Conservation (phyloP, 2,113 vertebrate genomes). For the Dunckerocampus dactyliophorus region DNA sequence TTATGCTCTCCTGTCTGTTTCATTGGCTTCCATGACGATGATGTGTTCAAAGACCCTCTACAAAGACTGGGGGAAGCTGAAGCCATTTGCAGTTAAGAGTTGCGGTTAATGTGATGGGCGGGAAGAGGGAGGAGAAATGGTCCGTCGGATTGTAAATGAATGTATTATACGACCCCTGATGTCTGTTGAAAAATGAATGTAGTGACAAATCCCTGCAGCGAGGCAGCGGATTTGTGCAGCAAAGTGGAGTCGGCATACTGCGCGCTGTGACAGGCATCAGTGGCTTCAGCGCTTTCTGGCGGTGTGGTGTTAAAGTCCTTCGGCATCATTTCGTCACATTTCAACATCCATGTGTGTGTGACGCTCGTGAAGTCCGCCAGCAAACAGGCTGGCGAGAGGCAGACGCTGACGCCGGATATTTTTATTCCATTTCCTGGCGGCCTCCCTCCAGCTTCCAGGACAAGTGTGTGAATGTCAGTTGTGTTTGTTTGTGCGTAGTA, state of each 20-base stretch:
- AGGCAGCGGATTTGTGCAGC: not conserved
- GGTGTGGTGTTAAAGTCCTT: conserved; percentile 59
- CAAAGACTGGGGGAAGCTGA: conserved; percentile 50
- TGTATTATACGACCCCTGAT: conserved; percentile 45
- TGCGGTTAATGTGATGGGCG: conserved; percentile 34
- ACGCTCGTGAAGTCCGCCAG: conserved; percentile 27
- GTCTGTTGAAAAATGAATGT: not conserved
- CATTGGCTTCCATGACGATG: conserved; percentile 65
- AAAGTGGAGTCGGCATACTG: conserved; percentile 41
- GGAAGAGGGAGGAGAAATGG: conserved; percentile 25
- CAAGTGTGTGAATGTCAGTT: conserved; percentile 3
- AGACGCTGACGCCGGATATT: not conserved
- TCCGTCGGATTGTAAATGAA: conserved; percentile 34
- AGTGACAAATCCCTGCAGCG: not conserved
- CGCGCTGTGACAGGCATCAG: conserved; percentile 35
- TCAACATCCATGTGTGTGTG: conserved; percentile 49
- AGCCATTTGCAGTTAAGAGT: conserved; percentile 45
- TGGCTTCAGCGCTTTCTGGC: conserved; percentile 52
- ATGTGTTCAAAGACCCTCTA: conserved; percentile 65
- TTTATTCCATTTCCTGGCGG: no score
- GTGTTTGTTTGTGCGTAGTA: conserved; percentile 22
- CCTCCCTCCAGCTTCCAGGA: no score
- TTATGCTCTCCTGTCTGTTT: conserved; percentile 61
- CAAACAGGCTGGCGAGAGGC: conserved; percentile 17
- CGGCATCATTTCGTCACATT: conserved; percentile 65